Evolutionary conservation across 2,797 vertebrate genomes (phyloP).

Genomic region (Denticeps clupeoides): DNA sequence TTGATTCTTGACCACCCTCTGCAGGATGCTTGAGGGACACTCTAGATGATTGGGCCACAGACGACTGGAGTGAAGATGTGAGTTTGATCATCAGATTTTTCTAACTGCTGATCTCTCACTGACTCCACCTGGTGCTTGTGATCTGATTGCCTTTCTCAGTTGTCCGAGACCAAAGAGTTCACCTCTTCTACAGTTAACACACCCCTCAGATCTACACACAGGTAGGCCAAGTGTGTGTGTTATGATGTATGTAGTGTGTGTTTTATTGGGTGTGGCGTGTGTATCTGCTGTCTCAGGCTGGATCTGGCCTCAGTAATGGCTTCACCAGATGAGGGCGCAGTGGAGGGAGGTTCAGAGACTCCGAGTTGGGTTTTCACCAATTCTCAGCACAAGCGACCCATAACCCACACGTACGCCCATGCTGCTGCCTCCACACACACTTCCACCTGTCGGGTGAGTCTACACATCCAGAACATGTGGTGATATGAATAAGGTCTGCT

Average conservation of each 20-base stretch:
- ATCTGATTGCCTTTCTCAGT: constrained; percentile 42
- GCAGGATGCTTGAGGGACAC: constrained; percentile 76
- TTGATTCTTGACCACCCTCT: not conserved
- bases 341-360: constrained; percentile 60
- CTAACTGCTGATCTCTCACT: too few relatives aligned
- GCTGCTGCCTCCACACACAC: constrained; percentile 66
- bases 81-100: too few relatives aligned
- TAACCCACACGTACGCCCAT: constrained; percentile 67
- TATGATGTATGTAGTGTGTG: not conserved
- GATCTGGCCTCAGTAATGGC: constrained; percentile 51
- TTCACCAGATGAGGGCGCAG: constrained; percentile 44
- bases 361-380: constrained; percentile 95
- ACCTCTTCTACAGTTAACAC: constrained; percentile 77
- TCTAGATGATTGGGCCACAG: constrained; percentile 84
- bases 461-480: too few relatives aligned
- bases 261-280: not conserved
- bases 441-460: constrained; percentile 55
- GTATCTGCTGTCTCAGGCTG: constrained; percentile 35
- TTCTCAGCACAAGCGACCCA: constrained; percentile 77
- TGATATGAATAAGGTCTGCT: too few relatives aligned
- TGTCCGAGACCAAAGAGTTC: constrained; percentile 78
- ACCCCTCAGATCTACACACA: constrained; percentile 64
- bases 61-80: constrained; percentile 97
- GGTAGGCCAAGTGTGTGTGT: constrained; percentile 39
- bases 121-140: too few relatives aligned